A percentile compares a stretch with the other conserved stretches of the same genome.
These are phyloP conservation scores for Irena cyanogastra DNA, from an alignment of 2,113 vertebrate genomes.

Conservation along the genomic window DNA sequence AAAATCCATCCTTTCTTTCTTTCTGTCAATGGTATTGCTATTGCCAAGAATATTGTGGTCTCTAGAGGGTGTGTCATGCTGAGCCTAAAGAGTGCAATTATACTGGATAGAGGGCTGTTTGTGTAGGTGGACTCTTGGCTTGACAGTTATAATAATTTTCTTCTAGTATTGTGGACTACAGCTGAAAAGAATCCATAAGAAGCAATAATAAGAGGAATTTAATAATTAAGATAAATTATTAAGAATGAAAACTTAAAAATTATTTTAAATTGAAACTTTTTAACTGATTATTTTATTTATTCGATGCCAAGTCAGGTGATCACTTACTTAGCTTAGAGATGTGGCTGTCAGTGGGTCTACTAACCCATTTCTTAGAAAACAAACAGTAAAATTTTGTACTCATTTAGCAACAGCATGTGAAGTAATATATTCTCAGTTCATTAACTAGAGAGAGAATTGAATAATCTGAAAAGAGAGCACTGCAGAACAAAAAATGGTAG, in stretches of 20 bases:
- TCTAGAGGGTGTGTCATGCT: not conserved
- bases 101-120: not conserved
- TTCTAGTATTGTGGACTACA: not conserved
- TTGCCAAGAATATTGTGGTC: not conserved
- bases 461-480: not conserved
- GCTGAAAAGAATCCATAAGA: not conserved
- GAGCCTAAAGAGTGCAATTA: not conserved
- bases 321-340: not conserved
- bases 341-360: not conserved
- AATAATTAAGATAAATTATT: not conserved
- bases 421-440: not conserved
- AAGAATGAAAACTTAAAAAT: not conserved
- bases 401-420: not conserved
- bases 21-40: not conserved
- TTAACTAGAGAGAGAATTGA: not conserved
- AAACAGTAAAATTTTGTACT: not conserved
- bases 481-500: not conserved
- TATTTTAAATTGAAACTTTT: not conserved
- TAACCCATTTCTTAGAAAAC: not conserved
- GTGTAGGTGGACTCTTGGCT: not conserved
- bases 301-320: not conserved
- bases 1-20: not conserved
- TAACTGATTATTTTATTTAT: not conserved
- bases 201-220: not conserved
- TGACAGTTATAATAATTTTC: not conserved